Evolutionary conservation across 2,797 vertebrate genomes (phyloP).

Genomic region (Coranthus polyacanthus): DNA sequence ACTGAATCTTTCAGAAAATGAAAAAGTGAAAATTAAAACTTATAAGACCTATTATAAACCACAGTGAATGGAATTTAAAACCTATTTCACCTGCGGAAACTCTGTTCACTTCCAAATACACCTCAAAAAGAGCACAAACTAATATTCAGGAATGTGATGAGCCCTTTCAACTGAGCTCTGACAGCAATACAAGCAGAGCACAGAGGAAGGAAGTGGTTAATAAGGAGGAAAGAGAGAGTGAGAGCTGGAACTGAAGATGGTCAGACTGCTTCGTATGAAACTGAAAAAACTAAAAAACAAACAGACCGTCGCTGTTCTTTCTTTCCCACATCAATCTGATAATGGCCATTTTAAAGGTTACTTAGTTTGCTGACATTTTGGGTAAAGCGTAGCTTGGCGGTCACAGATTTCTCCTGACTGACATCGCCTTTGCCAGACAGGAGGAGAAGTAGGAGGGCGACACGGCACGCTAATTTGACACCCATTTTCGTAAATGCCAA

Average conservation of each 20-base stretch:
- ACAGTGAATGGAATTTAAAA: too few species aligned
- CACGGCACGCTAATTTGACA: slow-evolving; percentile 35
- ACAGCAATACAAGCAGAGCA: background rate
- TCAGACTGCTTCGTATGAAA: slow-evolving; percentile 42
- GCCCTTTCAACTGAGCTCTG: background rate
- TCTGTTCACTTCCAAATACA: background rate
- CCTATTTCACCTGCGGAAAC: too few species aligned
- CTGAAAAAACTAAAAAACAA: slow-evolving; percentile 28
- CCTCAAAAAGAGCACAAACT: background rate
- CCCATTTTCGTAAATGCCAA: slow-evolving; percentile 62
- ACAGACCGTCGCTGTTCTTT: background rate
- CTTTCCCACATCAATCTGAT: slow-evolving; percentile 24
- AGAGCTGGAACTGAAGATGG: slow-evolving; percentile 14
- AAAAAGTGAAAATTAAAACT: too few species aligned
- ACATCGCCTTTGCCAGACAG: slow-evolving; percentile 35
- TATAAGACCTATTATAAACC: too few species aligned
- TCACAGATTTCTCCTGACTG: slow-evolving; percentile 37
- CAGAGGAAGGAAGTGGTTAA: slow-evolving; percentile 69
- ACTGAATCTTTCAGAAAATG: too few species aligned
- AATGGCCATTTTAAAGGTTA: slow-evolving; percentile 28
- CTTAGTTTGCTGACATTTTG: slow-evolving; percentile 49
- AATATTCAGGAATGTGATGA: background rate
- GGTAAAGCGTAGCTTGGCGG: slow-evolving; percentile 11
- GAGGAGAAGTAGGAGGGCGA: slow-evolving; percentile 39
- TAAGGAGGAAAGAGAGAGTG: slow-evolving; percentile 30